Evolutionary conservation across 2,113 vertebrate species (phyloP).

Genomic region (Pipra filicauda): DNA sequence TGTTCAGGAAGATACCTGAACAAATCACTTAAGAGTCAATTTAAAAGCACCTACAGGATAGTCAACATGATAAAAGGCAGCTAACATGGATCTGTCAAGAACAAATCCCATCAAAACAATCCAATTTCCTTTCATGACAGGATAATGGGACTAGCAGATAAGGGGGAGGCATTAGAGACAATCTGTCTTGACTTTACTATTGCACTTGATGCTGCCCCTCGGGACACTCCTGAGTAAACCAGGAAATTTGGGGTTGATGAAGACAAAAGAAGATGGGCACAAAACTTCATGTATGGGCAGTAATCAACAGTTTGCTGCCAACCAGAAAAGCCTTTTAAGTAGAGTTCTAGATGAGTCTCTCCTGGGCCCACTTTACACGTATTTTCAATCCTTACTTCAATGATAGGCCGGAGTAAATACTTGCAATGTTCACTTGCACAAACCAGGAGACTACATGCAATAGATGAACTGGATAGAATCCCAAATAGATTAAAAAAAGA

Average conservation of each 20-base stretch:
- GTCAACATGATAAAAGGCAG: constrained; percentile 42
- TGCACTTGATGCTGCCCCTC: neutral
- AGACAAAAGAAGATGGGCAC: neutral
- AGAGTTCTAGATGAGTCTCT: neutral
- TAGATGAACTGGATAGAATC: neutral
- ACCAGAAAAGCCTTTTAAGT: neutral
- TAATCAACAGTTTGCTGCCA: neutral
- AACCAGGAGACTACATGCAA: neutral
- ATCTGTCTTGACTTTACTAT: neutral
- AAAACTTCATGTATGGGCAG: neutral
- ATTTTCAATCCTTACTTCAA: neutral
- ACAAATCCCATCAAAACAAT: constrained; percentile 39
- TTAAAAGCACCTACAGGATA: constrained; percentile 18
- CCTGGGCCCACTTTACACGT: neutral
- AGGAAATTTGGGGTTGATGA: neutral
- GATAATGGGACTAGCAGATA: neutral
- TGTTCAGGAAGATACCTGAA: neutral
- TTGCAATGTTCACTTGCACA: neutral
- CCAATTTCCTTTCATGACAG: neutral
- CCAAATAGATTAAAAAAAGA: neutral
- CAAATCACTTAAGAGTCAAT: constrained; percentile 14
- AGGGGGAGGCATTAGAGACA: neutral
- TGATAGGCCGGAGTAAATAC: neutral
- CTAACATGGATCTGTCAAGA: constrained; percentile 20
- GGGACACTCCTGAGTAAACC: neutral